Evolutionary conservation across 2,888 invertebrate genomes (phyloP), one percentile per base, ranked within the genome.

Genomic region (Lymantria monacha): DNA sequence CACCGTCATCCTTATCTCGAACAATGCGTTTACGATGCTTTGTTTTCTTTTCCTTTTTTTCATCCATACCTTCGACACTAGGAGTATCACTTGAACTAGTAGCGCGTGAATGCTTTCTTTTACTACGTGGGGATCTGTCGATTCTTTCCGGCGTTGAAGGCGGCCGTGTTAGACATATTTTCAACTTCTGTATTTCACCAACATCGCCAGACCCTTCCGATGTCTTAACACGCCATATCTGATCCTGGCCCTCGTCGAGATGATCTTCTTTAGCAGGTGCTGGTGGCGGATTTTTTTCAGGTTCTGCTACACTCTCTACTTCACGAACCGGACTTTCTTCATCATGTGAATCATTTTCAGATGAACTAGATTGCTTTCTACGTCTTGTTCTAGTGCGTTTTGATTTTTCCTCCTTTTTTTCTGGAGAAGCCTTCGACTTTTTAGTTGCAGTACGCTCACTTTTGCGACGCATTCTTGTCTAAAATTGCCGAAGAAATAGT

Each of bases 401-500:
- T 46, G 81, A 78, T 67, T 92, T 93, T 53, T 93, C 93, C 37
- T 85, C 54, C 61, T 93, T 92, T 73, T 93, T 93, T 59, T 95
- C 95, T 41, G 94, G 94, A 44, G 95, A 93, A 71, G 92, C 80
- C 77, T 94, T 94, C 8, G 93, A 82, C 79, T 95, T 94, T 76
- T 94, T 94, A 74, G 55, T 76, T 48, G 87, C 75, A 92, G 92
- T 79, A 92, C 94, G 87, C 93, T 95, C 94, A 81, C 95, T 95
- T 87, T 95, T 95, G 67, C 95, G 95, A 80, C 95, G 94, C 96
- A 96, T 96, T 64, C 50, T 75, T 64, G 50, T 75, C 61, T 59
- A 58, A 57, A 57, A 77, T 73, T 53, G 53, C 33, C 36, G 53
- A 44, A 48, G 51, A 36, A 46, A 54, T 14, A 41, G 44, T 30